Evolutionary conservation across 2,797 vertebrate genomes (phyloP).

Genomic region (Knipowitschia caucasica): DNA sequence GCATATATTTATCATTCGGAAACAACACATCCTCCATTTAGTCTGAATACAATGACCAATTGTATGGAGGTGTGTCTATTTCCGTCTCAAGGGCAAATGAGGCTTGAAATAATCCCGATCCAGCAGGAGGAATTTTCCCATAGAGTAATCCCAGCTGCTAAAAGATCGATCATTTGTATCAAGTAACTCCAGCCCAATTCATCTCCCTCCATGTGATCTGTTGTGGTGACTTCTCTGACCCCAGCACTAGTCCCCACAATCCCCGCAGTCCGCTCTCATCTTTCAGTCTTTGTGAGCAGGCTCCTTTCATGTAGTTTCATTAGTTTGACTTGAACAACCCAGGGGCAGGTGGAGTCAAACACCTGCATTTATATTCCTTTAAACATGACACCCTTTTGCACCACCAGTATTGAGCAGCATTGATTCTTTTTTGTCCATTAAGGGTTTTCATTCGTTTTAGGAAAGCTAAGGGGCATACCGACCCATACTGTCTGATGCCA

Average conservation of each 20-base stretch:
- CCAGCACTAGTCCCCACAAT: conserved; percentile 39
- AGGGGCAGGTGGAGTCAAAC: conserved; percentile 2
- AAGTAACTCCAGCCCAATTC: conserved; percentile 37
- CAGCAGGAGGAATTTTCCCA: conserved; percentile 19
- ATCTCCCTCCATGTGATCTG: conserved; percentile 42
- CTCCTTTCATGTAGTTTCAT: conserved; percentile 52
- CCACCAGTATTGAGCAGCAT: conserved; percentile 13
- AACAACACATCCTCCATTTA: neutral
- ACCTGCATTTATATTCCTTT: conserved; percentile 38
- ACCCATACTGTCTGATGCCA: no score
- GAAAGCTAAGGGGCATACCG: conserved; percentile 36
- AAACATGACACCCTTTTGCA: conserved; percentile 29
- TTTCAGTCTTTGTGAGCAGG: conserved; percentile 48
- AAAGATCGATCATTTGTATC: conserved; percentile 53
- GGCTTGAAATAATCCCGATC: conserved; percentile 29
- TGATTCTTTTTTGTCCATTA: conserved; percentile 36
- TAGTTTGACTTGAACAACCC: conserved; percentile 41
- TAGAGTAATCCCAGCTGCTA: conserved; percentile 22
- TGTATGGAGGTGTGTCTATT: conserved; percentile 6
- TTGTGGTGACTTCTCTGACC: conserved; percentile 30
- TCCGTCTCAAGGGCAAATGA: conserved; percentile 26
- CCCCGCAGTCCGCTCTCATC: conserved; percentile 35
- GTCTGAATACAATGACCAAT: conserved; percentile 5
- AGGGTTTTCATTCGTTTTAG: conserved; percentile 32
- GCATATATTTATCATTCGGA: neutral